Evolutionary conservation across 2,888 invertebrate species (phyloP), one percentile per base, ranked within the genome.

Genomic region (Ephialtes manifestator): DNA sequence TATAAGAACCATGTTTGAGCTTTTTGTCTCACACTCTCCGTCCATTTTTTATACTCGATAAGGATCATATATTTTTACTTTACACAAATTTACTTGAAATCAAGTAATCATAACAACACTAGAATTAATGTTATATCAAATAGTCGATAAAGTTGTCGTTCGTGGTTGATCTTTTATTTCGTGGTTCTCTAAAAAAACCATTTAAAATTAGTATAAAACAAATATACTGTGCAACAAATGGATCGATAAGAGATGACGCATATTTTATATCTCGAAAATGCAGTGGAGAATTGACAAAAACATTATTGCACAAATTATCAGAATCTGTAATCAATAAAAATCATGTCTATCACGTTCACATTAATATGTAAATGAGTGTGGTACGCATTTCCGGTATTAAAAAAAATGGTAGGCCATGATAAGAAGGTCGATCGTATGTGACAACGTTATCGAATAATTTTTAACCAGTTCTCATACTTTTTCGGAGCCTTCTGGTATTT

Each of bases 21-120:
- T 81, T 74, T 11, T 11, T 51, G 39, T 78, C 81, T 79, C 71
- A 79, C 46, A 79, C 31, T 82, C 31, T 82, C 85, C 85, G 85
- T 85, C 85, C 82, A 85, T 74, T 65, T 82, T 80, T 76, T 68
- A 72, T 77, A 81, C 60, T 39, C 18, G 20, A 35, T 75, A 65
- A 51, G 51, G 58, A 78, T 39, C 55, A 70, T 60, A 51, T 46
- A 39, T 65, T 20, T 65, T 65, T 18, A 28, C 7, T 43, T 10
- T 65, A 65, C 20, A 72, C 28, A 31, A 51, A 65, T 13, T 39
- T 39, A 60, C 31, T 74, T 60, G n/a, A 4, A 13, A 31, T 28
- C 55, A 28, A 58, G 46, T 10, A 43, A 72, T 53, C 13, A 13
- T 58, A 58, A 72, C 72, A 43, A 58, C 43, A 72, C 24, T 58